These are phyloP conservation scores for Lanistes nyassanus DNA, from an alignment of 1,140 invertebrate genomes.

Conservation along the genomic window DNA sequence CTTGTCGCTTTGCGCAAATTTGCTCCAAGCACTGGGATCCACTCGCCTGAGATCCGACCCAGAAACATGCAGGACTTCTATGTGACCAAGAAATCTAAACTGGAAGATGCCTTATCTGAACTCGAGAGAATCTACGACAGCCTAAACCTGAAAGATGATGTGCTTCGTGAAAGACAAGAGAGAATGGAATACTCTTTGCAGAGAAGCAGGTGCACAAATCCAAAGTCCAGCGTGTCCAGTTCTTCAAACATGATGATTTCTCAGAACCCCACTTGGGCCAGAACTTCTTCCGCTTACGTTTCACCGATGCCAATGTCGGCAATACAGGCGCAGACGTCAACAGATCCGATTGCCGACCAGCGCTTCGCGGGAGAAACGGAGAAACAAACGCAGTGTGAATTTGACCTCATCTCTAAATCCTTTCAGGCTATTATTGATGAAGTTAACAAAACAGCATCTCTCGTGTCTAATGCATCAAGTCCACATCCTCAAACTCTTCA, in stretches of 20 bases:
- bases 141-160: slow-evolving; percentile 47
- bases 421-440: slow-evolving; percentile 59
- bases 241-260: slow-evolving; percentile 7
- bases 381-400: slow-evolving; percentile 53
- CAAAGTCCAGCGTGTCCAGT: slow-evolving; percentile 17
- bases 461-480: slow-evolving; percentile 23
- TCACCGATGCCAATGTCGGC: slow-evolving; percentile 22
- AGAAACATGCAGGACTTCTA: slow-evolving; percentile 36
- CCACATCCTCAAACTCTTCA: background rate
- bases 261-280: slow-evolving; percentile 19
- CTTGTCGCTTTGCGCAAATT: slow-evolving; percentile 52
- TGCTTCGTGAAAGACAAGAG: slow-evolving; percentile 31
- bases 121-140: slow-evolving; percentile 56
- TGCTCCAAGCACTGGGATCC: slow-evolving; percentile 39
- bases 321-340: slow-evolving; percentile 25
- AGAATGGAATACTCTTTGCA: slow-evolving; percentile 36
- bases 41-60: slow-evolving; percentile 36
- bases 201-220: slow-evolving; percentile 7
- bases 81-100: slow-evolving; percentile 49
- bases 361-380: slow-evolving; percentile 36
- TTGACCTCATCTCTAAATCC: slow-evolving; percentile 57
- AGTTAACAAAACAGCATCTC: slow-evolving; percentile 43
- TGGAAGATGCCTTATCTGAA: slow-evolving; percentile 55
- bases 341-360: slow-evolving; percentile 5
- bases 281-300: slow-evolving; percentile 31